Evolutionary conservation across 1,140 invertebrate genomes (phyloP).

Genomic region (Pachypeltis micranthus): DNA sequence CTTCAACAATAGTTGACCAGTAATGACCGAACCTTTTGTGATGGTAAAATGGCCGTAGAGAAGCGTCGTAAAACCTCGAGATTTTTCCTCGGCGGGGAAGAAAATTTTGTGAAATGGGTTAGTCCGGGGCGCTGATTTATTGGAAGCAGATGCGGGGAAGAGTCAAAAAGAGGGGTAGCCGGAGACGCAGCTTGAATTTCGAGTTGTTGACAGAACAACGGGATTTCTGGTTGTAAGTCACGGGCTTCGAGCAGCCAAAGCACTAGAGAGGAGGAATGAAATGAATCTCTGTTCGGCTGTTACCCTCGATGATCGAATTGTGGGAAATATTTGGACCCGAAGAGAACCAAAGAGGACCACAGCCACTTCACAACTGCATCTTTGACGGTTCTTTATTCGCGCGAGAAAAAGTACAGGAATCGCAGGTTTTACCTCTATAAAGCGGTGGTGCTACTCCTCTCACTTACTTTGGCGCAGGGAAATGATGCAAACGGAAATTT

Average conservation of each 20-base stretch:
- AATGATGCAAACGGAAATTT: background rate
- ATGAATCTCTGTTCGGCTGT: background rate
- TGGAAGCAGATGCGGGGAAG: background rate
- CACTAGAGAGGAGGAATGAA: background rate
- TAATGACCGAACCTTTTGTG: background rate
- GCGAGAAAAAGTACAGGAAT: too few relatives aligned
- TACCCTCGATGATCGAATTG: background rate
- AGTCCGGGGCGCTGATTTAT: background rate
- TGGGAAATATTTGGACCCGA: conserved; percentile 4
- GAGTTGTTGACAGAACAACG: conserved; percentile 8
- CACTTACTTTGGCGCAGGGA: too few relatives aligned
- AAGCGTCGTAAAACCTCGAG: background rate
- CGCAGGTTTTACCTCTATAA: too few relatives aligned
- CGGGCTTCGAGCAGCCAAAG: background rate
- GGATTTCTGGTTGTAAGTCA: background rate
- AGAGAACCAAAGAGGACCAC: too few relatives aligned
- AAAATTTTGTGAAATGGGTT: conserved; percentile 1
- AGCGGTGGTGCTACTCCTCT: too few relatives aligned
- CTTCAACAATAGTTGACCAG: conserved; percentile 4
- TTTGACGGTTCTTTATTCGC: too few relatives aligned
- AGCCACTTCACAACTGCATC: too few relatives aligned
- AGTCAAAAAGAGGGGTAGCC: background rate
- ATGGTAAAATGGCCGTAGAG: conserved; percentile 1
- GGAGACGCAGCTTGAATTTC: background rate
- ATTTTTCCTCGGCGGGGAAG: background rate